Evolutionary conservation across 2,113 vertebrate species (phyloP).

Genomic region (Bettongia penicillata): DNA sequence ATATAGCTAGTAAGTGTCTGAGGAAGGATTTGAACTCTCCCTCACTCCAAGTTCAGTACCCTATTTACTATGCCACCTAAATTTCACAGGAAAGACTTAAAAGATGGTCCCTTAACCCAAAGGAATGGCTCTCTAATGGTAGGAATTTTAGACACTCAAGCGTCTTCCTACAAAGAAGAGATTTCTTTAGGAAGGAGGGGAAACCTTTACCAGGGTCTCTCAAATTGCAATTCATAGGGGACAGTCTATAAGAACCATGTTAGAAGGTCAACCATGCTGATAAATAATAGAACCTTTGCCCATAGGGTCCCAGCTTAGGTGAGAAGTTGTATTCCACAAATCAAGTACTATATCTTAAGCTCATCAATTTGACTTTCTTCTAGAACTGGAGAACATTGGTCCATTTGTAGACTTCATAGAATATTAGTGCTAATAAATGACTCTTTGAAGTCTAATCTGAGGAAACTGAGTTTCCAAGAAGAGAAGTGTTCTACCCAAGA

Average conservation of each 20-base stretch:
- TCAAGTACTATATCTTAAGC: not conserved
- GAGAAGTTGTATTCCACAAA: slow-evolving; percentile 31
- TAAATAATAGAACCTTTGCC: not conserved
- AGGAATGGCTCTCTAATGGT: not conserved
- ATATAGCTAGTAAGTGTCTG: not conserved
- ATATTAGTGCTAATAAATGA: not conserved
- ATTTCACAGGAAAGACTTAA: not conserved
- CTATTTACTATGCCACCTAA: not conserved
- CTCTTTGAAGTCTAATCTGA: not conserved
- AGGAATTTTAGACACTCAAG: not conserved
- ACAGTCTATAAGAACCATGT: not conserved
- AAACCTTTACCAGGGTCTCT: not conserved
- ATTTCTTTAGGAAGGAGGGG: not conserved
- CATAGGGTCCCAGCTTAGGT: slow-evolving; percentile 11
- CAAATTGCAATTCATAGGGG: not conserved
- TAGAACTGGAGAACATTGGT: not conserved
- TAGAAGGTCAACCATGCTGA: not conserved
- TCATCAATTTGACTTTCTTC: not conserved
- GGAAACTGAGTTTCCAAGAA: not conserved
- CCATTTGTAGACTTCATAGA: not conserved
- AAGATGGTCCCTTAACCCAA: not conserved
- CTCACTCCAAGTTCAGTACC: not conserved
- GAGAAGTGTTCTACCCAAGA: not conserved
- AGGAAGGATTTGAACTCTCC: not conserved
- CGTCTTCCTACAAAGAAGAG: not conserved